Evolutionary conservation across 2,888 invertebrate genomes (phyloP), one percentile per base, ranked within the genome.

Genomic region (Cenopis cana): DNA sequence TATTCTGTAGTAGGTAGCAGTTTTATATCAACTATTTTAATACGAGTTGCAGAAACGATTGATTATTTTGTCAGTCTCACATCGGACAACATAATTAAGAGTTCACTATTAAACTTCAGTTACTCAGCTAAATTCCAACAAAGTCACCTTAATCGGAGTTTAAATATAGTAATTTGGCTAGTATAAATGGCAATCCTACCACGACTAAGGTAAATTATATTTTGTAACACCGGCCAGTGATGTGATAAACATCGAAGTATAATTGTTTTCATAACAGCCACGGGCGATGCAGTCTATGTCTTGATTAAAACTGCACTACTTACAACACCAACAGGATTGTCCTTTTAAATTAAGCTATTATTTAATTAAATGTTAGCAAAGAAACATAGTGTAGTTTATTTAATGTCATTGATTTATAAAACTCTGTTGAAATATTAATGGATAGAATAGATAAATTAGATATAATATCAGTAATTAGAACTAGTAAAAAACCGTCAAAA

Each of bases 191-290:
- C 65, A 66, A 60, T 59, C 59, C 17, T 50, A 46, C 46, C 54
- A 59, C 17, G 20, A 65, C 20, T 65, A 54, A 60, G 60, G 52
- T 68, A 60, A 66, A 59, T 65, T 70, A 70, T 59, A 70, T 82
- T 81, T 81, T 76, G 81, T 77, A 84, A 85, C 77, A 76, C 70
- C 72, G 69, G 65, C 74, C 18, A 46, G 67, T 36, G 46, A 46
- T n/a, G 57, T 71, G 86, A 86, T 86, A 82, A 77, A 46, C 73
- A 86, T 85, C 82, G 62, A 20, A 74, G 62, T 56, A 73, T 74
- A 78, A 84, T 82, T 79, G 81, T 84, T 83, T 77, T 80, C 79
- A 78, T 74, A 79, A 77, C 68, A 73, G 75, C 84, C 85, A 82
- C 83, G 79, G 75, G 70, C 72, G 73, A 68, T 56, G 60, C 70